phyloP scores from a whole-genome alignment of 2,888 invertebrate genomes.

The Plusia festucae region DNA sequence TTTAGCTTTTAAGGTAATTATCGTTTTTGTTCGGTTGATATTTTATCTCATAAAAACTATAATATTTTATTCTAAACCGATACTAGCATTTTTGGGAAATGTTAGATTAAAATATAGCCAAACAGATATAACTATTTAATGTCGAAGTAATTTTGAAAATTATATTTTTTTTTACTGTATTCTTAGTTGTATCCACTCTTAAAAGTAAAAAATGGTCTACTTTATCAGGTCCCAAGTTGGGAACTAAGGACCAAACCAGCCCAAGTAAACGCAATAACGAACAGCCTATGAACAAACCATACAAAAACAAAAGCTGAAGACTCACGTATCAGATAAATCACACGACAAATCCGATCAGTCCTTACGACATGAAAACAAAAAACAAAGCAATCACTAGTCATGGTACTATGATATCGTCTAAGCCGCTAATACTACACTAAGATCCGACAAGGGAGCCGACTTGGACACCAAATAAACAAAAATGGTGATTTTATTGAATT shows the following conservation, averaged over 20 bases:
- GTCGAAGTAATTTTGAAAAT: no score
- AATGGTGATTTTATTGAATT: slow-evolving; percentile 89
- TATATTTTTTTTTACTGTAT: no score
- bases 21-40: slow-evolving; percentile 37
- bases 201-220: no score
- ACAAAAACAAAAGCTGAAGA: slow-evolving; percentile 23
- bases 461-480: slow-evolving; percentile 81
- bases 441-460: slow-evolving; percentile 84
- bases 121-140: no score
- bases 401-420: slow-evolving; percentile 76
- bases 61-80: no score
- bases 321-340: slow-evolving; percentile 47
- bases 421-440: slow-evolving; percentile 80
- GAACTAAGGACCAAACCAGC: not conserved
- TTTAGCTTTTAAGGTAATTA: slow-evolving; percentile 24
- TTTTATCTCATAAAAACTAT: no score
- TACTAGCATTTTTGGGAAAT: no score
- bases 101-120: not conserved
- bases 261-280: not conserved
- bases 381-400: slow-evolving; percentile 72
- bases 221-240: not conserved
- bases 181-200: no score
- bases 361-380: slow-evolving; percentile 58
- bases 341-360: slow-evolving; percentile 58
- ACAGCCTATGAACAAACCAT: slow-evolving; percentile 8